Percentiles rank a stretch among this genome's conserved stretches.
phyloP scores from a whole-genome alignment of 1,140 invertebrate genomes.

The Ceratina japonica region DNA sequence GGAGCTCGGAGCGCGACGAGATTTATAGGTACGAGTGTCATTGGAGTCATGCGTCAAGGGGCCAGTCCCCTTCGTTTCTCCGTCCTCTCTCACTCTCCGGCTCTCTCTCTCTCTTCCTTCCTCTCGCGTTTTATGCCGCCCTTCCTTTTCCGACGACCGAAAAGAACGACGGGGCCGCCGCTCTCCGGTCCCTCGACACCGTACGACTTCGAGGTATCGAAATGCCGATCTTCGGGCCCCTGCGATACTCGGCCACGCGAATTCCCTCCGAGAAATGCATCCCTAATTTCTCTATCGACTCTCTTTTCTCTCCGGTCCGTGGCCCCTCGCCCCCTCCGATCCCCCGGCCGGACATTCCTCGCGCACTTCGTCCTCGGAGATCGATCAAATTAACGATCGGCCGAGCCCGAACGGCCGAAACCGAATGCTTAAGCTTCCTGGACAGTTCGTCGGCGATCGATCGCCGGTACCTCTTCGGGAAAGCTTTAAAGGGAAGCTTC shows the following conservation, averaged over 20 bases:
- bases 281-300: constrained; percentile 44
- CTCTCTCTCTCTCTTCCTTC: constrained; percentile 17
- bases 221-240: constrained; percentile 46
- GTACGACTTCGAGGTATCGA: constrained; percentile 42
- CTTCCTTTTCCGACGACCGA: not conserved
- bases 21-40: constrained; percentile 78
- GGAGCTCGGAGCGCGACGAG: constrained; percentile 65
- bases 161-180: constrained; percentile 36
- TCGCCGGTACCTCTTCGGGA: too few relatives aligned
- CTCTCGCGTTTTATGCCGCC: not conserved
- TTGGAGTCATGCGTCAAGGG: constrained; percentile 74
- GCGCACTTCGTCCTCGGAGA: constrained; percentile 28
- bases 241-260: constrained; percentile 22
- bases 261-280: constrained; percentile 26
- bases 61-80: constrained; percentile 41
- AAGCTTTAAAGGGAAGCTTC: too few relatives aligned
- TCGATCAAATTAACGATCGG: constrained; percentile 49
- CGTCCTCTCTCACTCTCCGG: not conserved
- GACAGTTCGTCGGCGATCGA: not conserved
- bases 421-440: not conserved
- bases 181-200: constrained; percentile 20
- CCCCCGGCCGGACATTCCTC: constrained; percentile 25
- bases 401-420: constrained; percentile 21
- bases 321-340: not conserved
- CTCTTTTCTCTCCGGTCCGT: not conserved